Evolutionary conservation across 2,113 vertebrate species (phyloP).

Genomic region (Cryptotis parvus): DNA sequence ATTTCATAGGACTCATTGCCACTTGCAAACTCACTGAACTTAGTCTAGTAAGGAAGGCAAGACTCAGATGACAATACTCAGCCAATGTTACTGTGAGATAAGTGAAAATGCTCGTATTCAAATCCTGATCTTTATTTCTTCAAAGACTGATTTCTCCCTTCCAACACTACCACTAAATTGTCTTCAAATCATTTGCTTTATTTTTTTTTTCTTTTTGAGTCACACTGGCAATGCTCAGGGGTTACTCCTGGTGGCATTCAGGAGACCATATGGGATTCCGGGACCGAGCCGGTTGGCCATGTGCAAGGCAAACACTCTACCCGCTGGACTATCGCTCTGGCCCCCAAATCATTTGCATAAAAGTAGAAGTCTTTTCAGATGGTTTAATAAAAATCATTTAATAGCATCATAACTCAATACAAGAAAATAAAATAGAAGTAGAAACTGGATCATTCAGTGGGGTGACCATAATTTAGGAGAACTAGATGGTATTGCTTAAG

Average conservation of each 20-base stretch:
- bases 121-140: neutral
- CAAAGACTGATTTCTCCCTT: neutral
- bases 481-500: neutral
- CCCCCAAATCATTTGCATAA: too few relatives aligned
- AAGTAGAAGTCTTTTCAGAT: too few relatives aligned
- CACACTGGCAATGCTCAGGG: too few relatives aligned
- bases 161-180: neutral
- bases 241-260: too few relatives aligned
- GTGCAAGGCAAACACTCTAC: too few relatives aligned
- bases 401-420: neutral
- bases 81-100: neutral
- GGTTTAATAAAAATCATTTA: constrained; percentile 24
- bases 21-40: neutral
- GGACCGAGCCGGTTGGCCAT: too few relatives aligned
- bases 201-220: too few relatives aligned
- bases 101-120: neutral
- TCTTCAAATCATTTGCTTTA: constrained; percentile 32
- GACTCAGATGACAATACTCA: neutral
- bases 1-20: neutral
- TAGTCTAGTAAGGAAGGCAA: constrained; percentile 22
- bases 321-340: too few relatives aligned
- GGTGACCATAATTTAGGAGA: neutral
- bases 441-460: neutral
- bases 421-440: neutral
- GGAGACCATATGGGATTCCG: too few relatives aligned